Base-by-base conservation (phyloP, 2,888 invertebrate genomes). In the Octodonta nipae region DNA sequence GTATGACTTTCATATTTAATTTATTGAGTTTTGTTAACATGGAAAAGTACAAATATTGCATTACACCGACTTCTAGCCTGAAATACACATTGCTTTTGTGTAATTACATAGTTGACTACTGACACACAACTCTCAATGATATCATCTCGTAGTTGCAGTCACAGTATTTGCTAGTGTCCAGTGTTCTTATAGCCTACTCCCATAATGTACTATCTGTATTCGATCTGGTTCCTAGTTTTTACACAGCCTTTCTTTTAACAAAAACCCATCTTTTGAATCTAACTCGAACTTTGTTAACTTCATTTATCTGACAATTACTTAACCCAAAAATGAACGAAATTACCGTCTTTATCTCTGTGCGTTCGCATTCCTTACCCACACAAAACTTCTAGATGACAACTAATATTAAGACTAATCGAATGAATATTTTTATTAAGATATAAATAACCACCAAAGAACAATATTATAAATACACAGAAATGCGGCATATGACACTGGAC, bases 21-120 rank as follows among this genome's bases (percentile, higher is more conserved):
- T 61, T 66, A 64, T 66, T 60, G 65, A 66, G 65, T 65, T 61
- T 57, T 65, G 61, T 68, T 66, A 67, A 69, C 68, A 68, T 68
- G 68, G 66, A 69, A 68, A 69, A 68, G 69, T 69, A 69, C 68
- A 69, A 69, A 68, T 67, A 68, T 68, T 68, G 67, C 66, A 66
- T 64, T 67, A 67, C 67, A 68, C 60, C 58, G 60, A 60, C 60
- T 57, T 58, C 57, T 61, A 61, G 60, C 59, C 59, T 60, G 60
- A 57, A 59, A 56, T 58, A 57, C 56, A 58, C 58, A 60, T 60
- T 57, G 55, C 54, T 54, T 57, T 57, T 57, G 55, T 56, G 56
- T 56, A 41, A 41, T 35, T 39, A 44, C 36, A 31, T 34, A 40
- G 42, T 40, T 38, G 40, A 38, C 37, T 36, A 34, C 32, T 37